phyloP scores from a whole-genome alignment of 2,113 vertebrate genomes.

The Brachypodius melanocephalos region DNA sequence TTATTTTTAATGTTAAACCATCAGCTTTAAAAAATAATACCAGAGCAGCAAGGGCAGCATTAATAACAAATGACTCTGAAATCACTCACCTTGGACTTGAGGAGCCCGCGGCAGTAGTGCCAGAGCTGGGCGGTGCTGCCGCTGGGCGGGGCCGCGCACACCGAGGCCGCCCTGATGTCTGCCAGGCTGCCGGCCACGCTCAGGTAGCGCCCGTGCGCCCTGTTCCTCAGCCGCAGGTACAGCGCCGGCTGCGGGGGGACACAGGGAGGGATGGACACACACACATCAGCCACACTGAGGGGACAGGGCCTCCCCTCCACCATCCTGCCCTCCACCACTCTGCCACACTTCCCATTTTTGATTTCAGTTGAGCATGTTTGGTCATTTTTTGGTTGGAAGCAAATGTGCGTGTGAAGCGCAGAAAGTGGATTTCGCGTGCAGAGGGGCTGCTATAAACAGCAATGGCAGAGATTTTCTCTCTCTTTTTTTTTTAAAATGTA shows the following conservation, averaged over 20 bases:
- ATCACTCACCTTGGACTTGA: conserved; percentile 79
- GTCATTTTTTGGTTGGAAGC: not conserved
- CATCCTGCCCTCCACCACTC: fast-evolving
- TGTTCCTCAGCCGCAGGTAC: conserved; percentile 78
- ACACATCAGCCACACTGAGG: fast-evolving
- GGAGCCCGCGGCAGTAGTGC: conserved; percentile 76
- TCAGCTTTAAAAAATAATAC: not conserved
- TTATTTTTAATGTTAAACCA: not conserved
- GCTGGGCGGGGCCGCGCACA: conserved; percentile 58
- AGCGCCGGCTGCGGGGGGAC: conserved; percentile 69
- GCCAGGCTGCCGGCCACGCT: conserved; percentile 62
- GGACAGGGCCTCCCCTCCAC: not conserved
- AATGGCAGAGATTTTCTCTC: not conserved
- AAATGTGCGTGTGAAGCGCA: not conserved
- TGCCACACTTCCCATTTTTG: not conserved
- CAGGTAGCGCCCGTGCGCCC: conserved; percentile 72
- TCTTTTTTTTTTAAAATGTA: too few species aligned
- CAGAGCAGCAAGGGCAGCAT: not conserved
- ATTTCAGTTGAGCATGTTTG: not conserved
- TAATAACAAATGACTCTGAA: not conserved
- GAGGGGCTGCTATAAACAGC: not conserved
- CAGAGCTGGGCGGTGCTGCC: conserved; percentile 77
- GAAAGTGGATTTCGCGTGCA: not conserved
- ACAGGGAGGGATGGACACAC: not conserved
- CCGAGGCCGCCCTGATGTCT: conserved; percentile 63